Conservation (phyloP, 2,888 invertebrate species). For the Euproctis similis region DNA sequence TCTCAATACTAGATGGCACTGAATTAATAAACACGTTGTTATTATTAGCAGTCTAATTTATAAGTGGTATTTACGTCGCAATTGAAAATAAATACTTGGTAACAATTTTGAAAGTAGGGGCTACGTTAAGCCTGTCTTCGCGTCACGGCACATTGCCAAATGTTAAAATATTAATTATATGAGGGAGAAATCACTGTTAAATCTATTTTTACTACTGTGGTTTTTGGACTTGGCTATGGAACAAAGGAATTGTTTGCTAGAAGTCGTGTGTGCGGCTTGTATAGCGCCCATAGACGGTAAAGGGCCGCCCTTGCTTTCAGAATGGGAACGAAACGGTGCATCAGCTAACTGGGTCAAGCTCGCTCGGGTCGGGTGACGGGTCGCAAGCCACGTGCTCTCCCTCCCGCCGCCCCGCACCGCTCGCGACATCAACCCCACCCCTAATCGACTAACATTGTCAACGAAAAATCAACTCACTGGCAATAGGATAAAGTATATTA, state of each 20-base stretch:
- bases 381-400: constrained; percentile 56
- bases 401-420: constrained; percentile 19
- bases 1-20: too few relatives aligned
- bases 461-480: neutral
- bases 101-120: too few relatives aligned
- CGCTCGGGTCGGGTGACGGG: constrained; percentile 60
- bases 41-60: too few relatives aligned
- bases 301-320: constrained; percentile 56
- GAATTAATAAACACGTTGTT: too few relatives aligned
- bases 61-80: too few relatives aligned
- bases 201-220: too few relatives aligned
- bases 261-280: constrained; percentile 18
- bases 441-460: neutral
- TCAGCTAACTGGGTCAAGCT: constrained; percentile 70
- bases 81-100: too few relatives aligned
- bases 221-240: constrained; percentile 2
- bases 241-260: constrained; percentile 30
- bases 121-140: too few relatives aligned
- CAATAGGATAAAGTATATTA: constrained; percentile 30
- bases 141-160: constrained; percentile 33
- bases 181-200: constrained; percentile 23
- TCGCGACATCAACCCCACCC: too few relatives aligned
- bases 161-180: constrained; percentile 22
- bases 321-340: constrained; percentile 63
- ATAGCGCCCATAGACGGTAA: constrained; percentile 36